Conservation (phyloP, 2,888 invertebrate genomes). For the Stenotaenia linearis region DNA sequence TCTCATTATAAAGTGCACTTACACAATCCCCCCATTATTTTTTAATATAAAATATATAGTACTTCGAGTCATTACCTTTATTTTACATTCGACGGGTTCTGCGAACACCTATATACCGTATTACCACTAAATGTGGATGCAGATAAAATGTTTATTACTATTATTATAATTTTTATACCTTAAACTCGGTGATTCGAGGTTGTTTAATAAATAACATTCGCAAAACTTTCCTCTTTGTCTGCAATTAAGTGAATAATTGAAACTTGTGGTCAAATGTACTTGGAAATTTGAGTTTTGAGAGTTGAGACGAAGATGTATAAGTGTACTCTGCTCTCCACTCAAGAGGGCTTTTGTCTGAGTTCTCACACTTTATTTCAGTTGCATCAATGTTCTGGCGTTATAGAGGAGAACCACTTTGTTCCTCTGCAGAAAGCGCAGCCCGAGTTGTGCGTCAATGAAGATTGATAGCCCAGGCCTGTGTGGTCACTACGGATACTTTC, state of each 20-base stretch:
- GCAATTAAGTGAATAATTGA: too few species aligned
- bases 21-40: background rate
- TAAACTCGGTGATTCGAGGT: too few species aligned
- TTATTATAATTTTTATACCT: too few species aligned
- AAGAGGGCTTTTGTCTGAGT: conserved; percentile 2
- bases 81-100: background rate
- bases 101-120: too few species aligned
- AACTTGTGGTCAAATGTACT: background rate
- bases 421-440: background rate
- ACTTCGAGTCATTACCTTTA: background rate
- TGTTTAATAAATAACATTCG: too few species aligned
- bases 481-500: background rate
- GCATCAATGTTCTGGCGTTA: background rate
- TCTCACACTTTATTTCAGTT: conserved; percentile 12
- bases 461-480: background rate
- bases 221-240: too few species aligned
- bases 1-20: conserved; percentile 23
- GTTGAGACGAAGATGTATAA: background rate
- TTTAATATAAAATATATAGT: conserved; percentile 7
- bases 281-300: background rate
- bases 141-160: too few species aligned
- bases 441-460: conserved; percentile 2
- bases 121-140: too few species aligned
- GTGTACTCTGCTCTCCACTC: background rate
- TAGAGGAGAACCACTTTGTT: background rate